phyloP scores from a whole-genome alignment of 2,888 invertebrate species.

The Dione vanillae region DNA sequence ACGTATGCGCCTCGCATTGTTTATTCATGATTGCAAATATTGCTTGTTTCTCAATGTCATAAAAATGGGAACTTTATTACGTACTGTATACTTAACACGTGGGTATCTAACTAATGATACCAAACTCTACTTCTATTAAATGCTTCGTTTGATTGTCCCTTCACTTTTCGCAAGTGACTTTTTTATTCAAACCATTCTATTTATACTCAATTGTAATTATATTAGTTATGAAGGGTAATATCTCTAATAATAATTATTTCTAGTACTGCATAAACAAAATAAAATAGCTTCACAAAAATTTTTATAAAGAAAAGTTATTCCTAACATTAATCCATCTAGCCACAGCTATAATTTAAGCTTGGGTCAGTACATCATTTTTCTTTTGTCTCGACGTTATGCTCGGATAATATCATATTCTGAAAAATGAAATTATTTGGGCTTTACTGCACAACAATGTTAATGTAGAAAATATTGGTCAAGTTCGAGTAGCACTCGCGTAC shows the following conservation, averaged over 20 bases:
- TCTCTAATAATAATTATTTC: too few relatives aligned
- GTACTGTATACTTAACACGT: neutral
- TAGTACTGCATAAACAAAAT: neutral
- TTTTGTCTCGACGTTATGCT: neutral
- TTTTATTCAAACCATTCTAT: too few relatives aligned
- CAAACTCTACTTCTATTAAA: too few relatives aligned
- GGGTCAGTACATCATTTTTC: slow-evolving; percentile 6
- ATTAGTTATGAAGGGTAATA: too few relatives aligned
- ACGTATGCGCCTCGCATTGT: slow-evolving; percentile 17
- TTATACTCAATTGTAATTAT: too few relatives aligned
- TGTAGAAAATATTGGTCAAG: neutral
- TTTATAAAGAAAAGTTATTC: neutral
- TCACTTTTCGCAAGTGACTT: too few relatives aligned
- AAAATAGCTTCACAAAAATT: neutral
- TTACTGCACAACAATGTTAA: neutral
- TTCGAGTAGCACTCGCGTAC: too few relatives aligned
- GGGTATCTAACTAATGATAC: too few relatives aligned
- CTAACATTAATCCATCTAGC: neutral
- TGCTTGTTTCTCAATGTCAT: neutral
- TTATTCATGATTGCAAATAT: slow-evolving; percentile 4
- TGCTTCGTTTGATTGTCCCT: too few relatives aligned
- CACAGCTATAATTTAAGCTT: neutral
- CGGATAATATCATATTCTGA: neutral
- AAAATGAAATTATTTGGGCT: slow-evolving; percentile 2
- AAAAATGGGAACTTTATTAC: neutral